Base-by-base conservation (phyloP, 2,797 vertebrate species). In the Paguma larvata region DNA sequence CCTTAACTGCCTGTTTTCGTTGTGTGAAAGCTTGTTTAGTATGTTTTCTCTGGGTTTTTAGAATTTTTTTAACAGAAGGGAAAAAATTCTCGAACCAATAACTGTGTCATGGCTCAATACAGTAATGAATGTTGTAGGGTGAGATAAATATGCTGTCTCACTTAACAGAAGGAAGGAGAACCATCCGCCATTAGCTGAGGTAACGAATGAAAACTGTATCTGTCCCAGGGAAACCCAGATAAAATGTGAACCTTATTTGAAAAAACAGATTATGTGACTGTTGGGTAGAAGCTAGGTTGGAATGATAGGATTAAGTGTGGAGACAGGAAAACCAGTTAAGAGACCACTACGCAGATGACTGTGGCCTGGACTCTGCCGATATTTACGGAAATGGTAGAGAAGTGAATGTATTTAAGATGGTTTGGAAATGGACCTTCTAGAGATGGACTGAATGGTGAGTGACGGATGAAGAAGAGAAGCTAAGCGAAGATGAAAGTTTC, bases 201-300 rank as follows among this genome's bases (percentile, higher is more conserved):
- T 56, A 85, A 94, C 51, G 89, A 18, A 46, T 73, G 6, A 85
- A 94, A 85, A 79, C 73, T 88, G n/a, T 30, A 84, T 62, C 13
- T 75, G 4, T 68, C 32, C 65, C 34, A 38, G 18, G 63, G 62
- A 96, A 96, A 59, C 13, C 21, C 77, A 83, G 75, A 82, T 82
- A n/a, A 46, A 85, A 91, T 51, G 34, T 72, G 70, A 75, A 72
- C 27, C 15, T 5, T 95, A 32, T 56, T 67, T 18, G 53, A 44
- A 62, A 90, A 68, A 73, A 75, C 15, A 84, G 21, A 96, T 88
- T 44, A 84, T 10, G 3, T 51, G 14, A 18, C 30, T 83, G 0
- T 53, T 92, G 53, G 5, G 70, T 13, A 19, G 78, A 88, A 53
- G 62, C 65, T 32, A 88, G 18, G 53, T 46, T 32, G 7, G 15